Evolutionary conservation across 2,888 invertebrate species (phyloP).

Genomic region (Anorthoa munda): DNA sequence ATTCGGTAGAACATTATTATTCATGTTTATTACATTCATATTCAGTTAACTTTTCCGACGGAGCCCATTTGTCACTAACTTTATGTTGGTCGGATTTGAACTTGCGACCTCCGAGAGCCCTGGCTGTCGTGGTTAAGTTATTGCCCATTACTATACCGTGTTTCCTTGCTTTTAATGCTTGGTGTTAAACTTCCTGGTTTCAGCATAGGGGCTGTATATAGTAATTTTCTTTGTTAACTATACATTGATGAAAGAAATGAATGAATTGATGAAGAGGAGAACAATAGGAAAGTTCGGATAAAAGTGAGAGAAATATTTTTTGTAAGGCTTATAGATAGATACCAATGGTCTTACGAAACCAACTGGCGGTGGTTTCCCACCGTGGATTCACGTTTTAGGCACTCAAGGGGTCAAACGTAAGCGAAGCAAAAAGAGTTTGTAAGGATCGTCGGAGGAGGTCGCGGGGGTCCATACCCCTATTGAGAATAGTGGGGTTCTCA

Average conservation of each 20-base stretch:
- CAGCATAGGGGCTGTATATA: not conserved
- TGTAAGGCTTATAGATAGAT: too few relatives aligned
- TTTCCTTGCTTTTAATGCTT: conserved; percentile 8
- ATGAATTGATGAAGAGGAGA: too few relatives aligned
- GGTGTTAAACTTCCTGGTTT: not conserved
- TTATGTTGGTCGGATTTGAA: conserved; percentile 44
- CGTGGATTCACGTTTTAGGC: too few relatives aligned
- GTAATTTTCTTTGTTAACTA: not conserved
- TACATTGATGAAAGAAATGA: not conserved
- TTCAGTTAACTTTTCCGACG: conserved; percentile 56
- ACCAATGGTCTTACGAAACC: too few relatives aligned
- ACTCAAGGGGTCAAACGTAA: too few relatives aligned
- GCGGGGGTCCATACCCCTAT: too few relatives aligned
- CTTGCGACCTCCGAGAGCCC: conserved; percentile 39
- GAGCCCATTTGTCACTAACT: conserved; percentile 48
- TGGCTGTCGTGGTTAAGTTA: conserved; percentile 21
- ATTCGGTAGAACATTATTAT: conserved; percentile 48
- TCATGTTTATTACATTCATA: conserved; percentile 60
- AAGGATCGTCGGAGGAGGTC: too few relatives aligned
- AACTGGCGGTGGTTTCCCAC: too few relatives aligned
- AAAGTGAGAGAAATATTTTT: too few relatives aligned
- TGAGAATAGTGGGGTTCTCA: too few relatives aligned
- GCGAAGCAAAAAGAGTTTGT: too few relatives aligned
- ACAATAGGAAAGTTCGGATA: too few relatives aligned
- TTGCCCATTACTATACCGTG: conserved; percentile 14